Evolutionary conservation across 2,797 vertebrate species (phyloP).

Genomic region (Podargus strigoides): DNA sequence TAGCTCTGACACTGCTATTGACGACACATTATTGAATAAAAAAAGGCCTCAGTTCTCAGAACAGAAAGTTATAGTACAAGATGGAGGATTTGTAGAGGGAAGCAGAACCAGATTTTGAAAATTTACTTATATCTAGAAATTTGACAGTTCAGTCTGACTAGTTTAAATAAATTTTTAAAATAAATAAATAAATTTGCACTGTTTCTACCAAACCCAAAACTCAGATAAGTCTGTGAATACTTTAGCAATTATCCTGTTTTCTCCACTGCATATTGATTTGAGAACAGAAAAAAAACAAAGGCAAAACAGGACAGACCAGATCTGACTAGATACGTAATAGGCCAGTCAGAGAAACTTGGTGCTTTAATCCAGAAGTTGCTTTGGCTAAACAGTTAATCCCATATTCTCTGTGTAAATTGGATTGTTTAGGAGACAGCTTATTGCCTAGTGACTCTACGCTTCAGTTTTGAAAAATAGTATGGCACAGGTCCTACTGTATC

Average conservation of each 20-base stretch:
- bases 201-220: background rate
- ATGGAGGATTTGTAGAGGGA: background rate
- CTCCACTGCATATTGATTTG: background rate
- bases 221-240: background rate
- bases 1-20: background rate
- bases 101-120: background rate
- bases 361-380: background rate
- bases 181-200: background rate
- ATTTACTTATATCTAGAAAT: background rate
- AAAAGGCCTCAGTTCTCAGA: background rate
- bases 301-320: background rate
- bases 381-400: background rate
- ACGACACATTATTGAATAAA: background rate
- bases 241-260: background rate
- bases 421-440: background rate
- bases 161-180: background rate
- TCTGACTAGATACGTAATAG: background rate
- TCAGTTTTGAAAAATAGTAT: background rate
- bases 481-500: background rate
- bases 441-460: background rate
- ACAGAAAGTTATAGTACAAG: background rate
- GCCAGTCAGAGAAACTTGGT: background rate
- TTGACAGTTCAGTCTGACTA: background rate
- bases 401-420: background rate
- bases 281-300: background rate